Base-by-base conservation (phyloP, 1,140 invertebrate species). In the Heliothis virescens region DNA sequence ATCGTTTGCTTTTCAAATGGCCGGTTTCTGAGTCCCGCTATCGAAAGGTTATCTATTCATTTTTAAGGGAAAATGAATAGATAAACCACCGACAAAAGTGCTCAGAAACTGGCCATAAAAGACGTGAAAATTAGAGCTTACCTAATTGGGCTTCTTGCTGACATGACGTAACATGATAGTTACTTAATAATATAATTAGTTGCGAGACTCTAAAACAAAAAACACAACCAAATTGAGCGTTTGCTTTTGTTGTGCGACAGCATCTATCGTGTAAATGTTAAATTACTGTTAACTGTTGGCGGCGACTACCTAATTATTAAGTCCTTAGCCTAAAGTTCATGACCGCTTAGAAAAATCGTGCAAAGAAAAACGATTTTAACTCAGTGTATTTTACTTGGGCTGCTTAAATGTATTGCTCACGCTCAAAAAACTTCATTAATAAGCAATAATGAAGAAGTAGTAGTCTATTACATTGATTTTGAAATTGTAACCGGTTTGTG, bases 271-370 rank as follows among this genome's bases (percentile, higher is more conserved):
- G 57, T 59, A 59, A 59, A 59, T 26, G 57, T 26, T 26, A 21
- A 26, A 18, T 57, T 26, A 59, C 18, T 26, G 11, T 59, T 59
- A 26, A 59, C 5, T 41, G 34, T 5, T 41, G 5, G 34, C 34
- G 34, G 34, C 34, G 34, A 41, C 34, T 41, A 41, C 34, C 34
- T 41, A 41, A 41, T 41, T 41, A 41, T 41, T 41, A 63, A 63
- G 60, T 63, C 60, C 60, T 63, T 63, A 29, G 60, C 9, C 60
- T 12, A 16, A 62, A 41, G 60, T 63, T n/a, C 34, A 63, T 15
- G 29, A 63, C 29, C 60, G 18, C 13, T 41, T 41, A 7, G 15
- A 12, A 63, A 12, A 63, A 41, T 63, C 60, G 60, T 41, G 60
- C 60, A 15, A 63, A 41, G 26, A 41, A 63, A 57, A 59, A 16